Base-by-base conservation (phyloP, 2,797 vertebrate genomes). In the Clamator glandarius region DNA sequence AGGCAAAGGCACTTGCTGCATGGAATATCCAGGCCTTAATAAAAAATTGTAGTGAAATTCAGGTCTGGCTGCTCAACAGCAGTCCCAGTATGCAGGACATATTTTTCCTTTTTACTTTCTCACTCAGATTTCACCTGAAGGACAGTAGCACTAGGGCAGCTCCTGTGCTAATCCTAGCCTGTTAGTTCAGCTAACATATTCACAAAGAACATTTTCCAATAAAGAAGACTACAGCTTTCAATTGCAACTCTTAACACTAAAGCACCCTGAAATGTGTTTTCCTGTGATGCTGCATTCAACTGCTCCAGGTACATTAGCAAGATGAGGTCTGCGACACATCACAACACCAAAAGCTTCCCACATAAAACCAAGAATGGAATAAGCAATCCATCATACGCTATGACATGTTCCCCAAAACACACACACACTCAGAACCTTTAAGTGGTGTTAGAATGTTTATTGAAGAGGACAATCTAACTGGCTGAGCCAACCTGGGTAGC, bases 371-470 rank as follows among this genome's bases (percentile, higher is more conserved):
- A 72, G 87, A 85, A 92, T 76, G 92, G 93, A 94, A 89, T 52
- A 93, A 93, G 89, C 82, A 84, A 96, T 95, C 55, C 87, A 94
- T 96, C 89, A 96, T 31, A 69, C 0, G 6, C 62, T 33, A 84
- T 84, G 93, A 84, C 93, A 90, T 0, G 3, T 79, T 94, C 87
- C 84, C 73, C 83, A 94, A 96, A 96, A 94, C 92, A 96, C 74
- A 84, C 81, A 74, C 69, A 92, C 83, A n/a, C 84, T 95, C 81
- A 83, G 57, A 94, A 93, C 63, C 85, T 89, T 84, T 82, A 81
- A 94, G 91, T 66, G 59, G 94, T 93, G 89, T 96, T 93, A 96
- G 92, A 96, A 93, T 94, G 94, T 96, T 96, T 96, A 96, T 42
- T 89, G 92, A 86, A 93, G 66, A 91, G 82, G 82, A 42, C 82